phyloP scores from a whole-genome alignment of 1,140 invertebrate species.

The Doryteuthis pealeii region DNA sequence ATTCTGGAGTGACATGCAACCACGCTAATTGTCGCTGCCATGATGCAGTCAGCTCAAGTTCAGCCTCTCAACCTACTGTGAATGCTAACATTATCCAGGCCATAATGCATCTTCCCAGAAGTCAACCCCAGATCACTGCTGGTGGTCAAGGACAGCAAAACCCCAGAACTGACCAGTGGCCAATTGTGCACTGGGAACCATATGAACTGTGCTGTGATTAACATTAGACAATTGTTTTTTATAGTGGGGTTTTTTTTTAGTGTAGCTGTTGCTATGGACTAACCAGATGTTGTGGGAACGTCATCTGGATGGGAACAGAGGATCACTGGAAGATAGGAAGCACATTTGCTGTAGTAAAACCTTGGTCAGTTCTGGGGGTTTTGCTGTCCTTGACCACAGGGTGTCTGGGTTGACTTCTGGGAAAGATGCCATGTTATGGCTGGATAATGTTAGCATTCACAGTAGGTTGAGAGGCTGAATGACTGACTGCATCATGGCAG shows the following conservation, averaged over 20 bases:
- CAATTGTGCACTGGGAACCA: too few relatives aligned
- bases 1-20: conserved; percentile 2
- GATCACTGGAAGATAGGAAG: not conserved
- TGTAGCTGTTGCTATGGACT: too few relatives aligned
- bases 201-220: too few relatives aligned
- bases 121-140: not conserved
- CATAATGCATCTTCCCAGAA: not conserved
- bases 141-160: too few relatives aligned
- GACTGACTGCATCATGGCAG: not conserved
- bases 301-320: not conserved
- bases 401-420: not conserved
- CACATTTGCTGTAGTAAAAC: not conserved
- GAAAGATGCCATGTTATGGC: not conserved
- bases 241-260: too few relatives aligned
- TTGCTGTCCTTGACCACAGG: too few relatives aligned
- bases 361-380: not conserved
- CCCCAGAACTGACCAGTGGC: not conserved
- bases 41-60: not conserved
- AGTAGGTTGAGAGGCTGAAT: not conserved
- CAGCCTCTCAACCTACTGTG: not conserved
- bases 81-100: not conserved
- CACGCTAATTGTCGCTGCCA: not conserved
- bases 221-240: too few relatives aligned
- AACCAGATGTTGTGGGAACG: too few relatives aligned
- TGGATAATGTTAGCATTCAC: not conserved